These are phyloP conservation scores for Arenaria interpres DNA, from an alignment of 2,113 vertebrate species.

Conservation along the genomic window DNA sequence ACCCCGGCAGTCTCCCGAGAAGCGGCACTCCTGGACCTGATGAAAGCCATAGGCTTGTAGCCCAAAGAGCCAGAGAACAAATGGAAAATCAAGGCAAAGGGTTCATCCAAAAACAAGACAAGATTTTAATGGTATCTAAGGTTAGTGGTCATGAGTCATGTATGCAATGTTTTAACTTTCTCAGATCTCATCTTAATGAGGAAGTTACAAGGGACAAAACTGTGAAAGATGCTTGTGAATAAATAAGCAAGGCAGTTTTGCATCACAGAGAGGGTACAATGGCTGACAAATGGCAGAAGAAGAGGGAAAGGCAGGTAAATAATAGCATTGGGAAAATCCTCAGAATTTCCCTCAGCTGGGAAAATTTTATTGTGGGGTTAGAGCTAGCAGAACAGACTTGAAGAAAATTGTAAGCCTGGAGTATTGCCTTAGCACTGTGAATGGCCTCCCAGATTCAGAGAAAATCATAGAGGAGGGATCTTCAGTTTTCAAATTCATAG, in stretches of 20 bases:
- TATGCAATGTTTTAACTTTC: neutral
- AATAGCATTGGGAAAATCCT: neutral
- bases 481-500: neutral
- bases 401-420: neutral
- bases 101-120: neutral
- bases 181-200: neutral
- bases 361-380: neutral
- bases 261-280: neutral
- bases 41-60: neutral
- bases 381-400: neutral
- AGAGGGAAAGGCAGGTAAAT: neutral
- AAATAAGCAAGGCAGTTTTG: neutral
- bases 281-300: neutral
- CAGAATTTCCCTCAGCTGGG: neutral
- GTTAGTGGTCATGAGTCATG: neutral
- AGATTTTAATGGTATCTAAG: neutral
- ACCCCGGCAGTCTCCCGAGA: accelerated
- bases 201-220: neutral
- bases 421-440: neutral
- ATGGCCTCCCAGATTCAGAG: neutral
- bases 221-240: neutral
- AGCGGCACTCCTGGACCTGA: neutral
- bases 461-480: neutral
- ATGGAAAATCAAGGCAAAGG: neutral
- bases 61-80: neutral